Base-by-base conservation (phyloP, 2,113 vertebrate genomes). In the Stomatorhinus ivindoensis region DNA sequence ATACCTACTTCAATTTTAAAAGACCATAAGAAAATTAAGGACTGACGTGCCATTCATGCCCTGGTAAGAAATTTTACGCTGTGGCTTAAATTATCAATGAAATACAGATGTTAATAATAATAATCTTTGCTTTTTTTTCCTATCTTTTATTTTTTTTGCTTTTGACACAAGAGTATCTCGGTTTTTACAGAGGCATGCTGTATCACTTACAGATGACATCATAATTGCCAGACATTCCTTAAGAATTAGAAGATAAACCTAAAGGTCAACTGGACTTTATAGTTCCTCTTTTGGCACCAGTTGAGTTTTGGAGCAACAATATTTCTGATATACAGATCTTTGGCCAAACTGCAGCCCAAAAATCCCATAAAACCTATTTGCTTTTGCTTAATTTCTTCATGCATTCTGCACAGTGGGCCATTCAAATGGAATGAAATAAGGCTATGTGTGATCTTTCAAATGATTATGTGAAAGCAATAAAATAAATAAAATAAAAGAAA, bases 221-320 rank as follows among this genome's bases (percentile, higher is more conserved):
- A 53, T 92, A 91, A 93, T 91, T 93, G 92, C 88, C 88, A 85
- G 91, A 93, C 92, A 95, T 95, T 95, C 93, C 93, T 94, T 44
- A 91, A 89, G 91, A 92, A 93, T 96, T 94, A 94, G 91, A 92
- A 91, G 92, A 95, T 94, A 92, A 91, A 92, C 91, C 92, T 89
- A 76, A 85, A 88, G 93, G 90, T 95, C 94, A 94, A 94, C 92
- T 93, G 93, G 94, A 92, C 89, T 91, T 90, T 93, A 88, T 90
- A 90, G 89, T 89, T 91, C 46, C 88, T 89, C 92, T 89, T 89
- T 92, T 87, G 90, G 58, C 90, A 91, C 19, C 89, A 85, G 91
- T 90, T 93, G 93, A 94, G 93, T 92, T 95, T 94, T 92, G 90
- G 58, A 93, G 87, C 90, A 92, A 90, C 17, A 89, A 89, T 87